phyloP scores from a whole-genome alignment of 2,888 invertebrate genomes.

The Tanypteryx hageni region DNA sequence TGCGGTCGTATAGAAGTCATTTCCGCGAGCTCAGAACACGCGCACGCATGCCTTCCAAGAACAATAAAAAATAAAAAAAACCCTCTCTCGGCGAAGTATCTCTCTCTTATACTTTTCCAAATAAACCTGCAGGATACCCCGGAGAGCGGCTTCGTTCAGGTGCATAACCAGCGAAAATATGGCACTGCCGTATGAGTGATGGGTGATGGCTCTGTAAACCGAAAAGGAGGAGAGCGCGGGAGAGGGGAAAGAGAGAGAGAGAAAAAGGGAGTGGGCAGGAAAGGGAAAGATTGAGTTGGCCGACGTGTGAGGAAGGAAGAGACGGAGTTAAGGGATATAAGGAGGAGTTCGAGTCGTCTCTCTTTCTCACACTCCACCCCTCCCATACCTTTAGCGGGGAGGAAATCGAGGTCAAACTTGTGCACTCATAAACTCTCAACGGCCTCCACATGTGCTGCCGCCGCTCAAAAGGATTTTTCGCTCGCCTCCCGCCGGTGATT shows the following conservation, averaged over 20 bases:
- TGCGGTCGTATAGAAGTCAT: too few relatives aligned
- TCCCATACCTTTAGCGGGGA: background rate
- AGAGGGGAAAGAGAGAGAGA: background rate
- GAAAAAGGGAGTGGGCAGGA: background rate
- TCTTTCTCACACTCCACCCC: background rate
- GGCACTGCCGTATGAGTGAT: background rate
- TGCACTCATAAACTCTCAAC: background rate
- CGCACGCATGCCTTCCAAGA: background rate
- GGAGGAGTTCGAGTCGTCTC: background rate
- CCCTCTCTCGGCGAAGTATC: background rate
- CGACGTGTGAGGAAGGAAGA: background rate
- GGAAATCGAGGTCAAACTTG: background rate
- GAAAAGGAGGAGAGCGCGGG: background rate
- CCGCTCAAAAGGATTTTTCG: background rate
- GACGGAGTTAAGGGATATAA: background rate
- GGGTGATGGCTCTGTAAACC: background rate
- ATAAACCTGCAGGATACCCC: background rate
- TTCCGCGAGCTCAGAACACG: background rate
- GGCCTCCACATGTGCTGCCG: background rate
- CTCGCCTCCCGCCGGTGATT: background rate
- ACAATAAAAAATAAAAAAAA: background rate
- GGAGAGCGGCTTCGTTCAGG: background rate
- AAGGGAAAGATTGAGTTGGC: background rate
- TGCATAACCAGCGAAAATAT: background rate
- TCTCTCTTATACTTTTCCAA: background rate